Evolutionary conservation across 2,888 invertebrate genomes (phyloP), one percentile per base, ranked within the genome.

Genomic region (Ormyrus thymus): DNA sequence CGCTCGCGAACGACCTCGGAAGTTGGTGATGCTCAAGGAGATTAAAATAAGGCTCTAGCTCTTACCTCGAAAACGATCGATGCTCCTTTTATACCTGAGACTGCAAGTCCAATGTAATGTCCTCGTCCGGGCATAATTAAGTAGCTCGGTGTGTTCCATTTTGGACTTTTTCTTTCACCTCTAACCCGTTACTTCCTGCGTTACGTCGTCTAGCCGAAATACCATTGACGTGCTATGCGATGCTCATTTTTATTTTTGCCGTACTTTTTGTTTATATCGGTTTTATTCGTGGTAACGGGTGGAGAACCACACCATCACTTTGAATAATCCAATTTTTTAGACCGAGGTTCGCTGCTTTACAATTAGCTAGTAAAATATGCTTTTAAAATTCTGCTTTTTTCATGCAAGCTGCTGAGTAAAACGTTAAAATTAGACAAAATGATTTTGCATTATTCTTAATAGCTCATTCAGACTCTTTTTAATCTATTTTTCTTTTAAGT

Each of bases 11-110:
- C 4, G 29, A 29, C 29, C 29, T 13, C 15, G n/a, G 72, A 64
- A 55, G 73, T 29, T 29, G 29, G 4, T 29, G 29, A 29, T 29
- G 29, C 64, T 73, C 73, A 73, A 73, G 73, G 64, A 46, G 13
- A 29, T 43, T 10, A 11, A 29, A 59, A 43, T 45, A 29, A 50
- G 51, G 5, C 50, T 59, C 29, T 29, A 29, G 29, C 29, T 48
- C 15, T 61, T 29, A 10, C 48, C 29, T 48, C 29, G 11, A 43
- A 6, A 7, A 8, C 68, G 68, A 68, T 68, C 68, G 53, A 65
- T 65, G 51, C 15, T 51, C 51, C 51, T 29, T 29, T 29, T 29
- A 4, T 3, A 3, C 29, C 29, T 29, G 29, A 29, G 29, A 29
- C 29, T 29, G 29, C 29, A 29, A 29, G 2, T 29, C 29, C 29